Conservation (phyloP, 2,113 vertebrate genomes). For the Macrotis lagotis region DNA sequence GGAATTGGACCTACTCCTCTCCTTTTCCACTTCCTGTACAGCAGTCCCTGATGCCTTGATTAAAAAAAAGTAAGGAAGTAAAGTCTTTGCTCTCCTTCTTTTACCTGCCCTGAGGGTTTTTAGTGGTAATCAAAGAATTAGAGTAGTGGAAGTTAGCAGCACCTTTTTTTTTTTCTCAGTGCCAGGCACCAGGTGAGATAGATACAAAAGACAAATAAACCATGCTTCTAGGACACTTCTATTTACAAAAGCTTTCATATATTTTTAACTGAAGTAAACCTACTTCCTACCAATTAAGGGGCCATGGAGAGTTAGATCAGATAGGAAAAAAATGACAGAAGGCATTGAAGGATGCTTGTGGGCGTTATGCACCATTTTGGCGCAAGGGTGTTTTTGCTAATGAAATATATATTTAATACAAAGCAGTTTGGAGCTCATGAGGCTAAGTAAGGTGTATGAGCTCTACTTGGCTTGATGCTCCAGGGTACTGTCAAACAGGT, state of each 20-base stretch:
- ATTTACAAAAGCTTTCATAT: neutral
- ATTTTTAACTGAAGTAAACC: conserved; percentile 1
- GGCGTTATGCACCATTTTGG: neutral
- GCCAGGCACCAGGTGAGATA: neutral
- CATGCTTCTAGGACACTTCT: neutral
- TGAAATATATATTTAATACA: neutral
- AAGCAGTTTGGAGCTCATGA: neutral
- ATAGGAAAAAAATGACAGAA: neutral
- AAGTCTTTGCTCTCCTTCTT: neutral
- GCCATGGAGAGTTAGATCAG: neutral
- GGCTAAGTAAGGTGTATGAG: neutral
- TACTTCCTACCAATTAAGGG: neutral
- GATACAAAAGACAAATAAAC: neutral
- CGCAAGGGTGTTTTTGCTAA: neutral
- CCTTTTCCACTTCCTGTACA: neutral
- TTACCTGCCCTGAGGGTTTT: neutral
- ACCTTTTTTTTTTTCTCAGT: neutral
- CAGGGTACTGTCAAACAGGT: neutral
- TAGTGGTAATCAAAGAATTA: neutral
- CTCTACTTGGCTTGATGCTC: neutral
- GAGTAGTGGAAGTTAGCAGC: neutral
- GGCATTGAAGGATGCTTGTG: neutral
- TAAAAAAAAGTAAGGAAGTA: neutral
- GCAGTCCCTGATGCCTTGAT: neutral
- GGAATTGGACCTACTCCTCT: neutral